These are phyloP conservation scores for Butastur rufipennis DNA, from an alignment of 2,113 vertebrate genomes.

Conservation along the genomic window DNA sequence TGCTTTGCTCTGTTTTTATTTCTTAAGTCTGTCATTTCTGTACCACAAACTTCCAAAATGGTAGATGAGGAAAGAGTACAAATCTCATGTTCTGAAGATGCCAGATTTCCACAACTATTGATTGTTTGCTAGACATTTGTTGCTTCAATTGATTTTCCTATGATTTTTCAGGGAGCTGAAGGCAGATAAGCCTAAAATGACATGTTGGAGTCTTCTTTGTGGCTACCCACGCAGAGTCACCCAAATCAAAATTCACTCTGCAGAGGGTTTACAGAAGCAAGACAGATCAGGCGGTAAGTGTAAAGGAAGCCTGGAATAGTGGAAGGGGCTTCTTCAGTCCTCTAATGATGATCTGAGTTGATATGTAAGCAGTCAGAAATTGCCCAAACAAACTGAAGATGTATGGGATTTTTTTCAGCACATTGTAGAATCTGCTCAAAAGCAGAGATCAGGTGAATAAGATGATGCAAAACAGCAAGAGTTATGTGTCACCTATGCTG, in stretches of 20 bases:
- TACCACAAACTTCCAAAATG: not conserved
- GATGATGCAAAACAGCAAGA: not conserved
- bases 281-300: conserved; percentile 79
- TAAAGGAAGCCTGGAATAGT: not conserved
- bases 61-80: not conserved
- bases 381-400: not conserved
- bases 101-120: not conserved
- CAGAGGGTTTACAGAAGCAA: conserved; percentile 81
- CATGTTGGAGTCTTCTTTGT: conserved; percentile 81
- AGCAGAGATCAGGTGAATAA: not conserved
- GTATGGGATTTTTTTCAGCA: not conserved
- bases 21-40: not conserved
- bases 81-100: not conserved
- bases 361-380: not conserved
- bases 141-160: not conserved
- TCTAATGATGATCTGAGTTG: not conserved
- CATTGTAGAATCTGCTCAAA: not conserved
- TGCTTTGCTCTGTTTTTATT: not conserved
- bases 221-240: conserved; percentile 86
- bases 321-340: not conserved
- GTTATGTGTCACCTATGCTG: not conserved
- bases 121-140: not conserved
- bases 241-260: conserved; percentile 82
- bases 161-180: conserved; percentile 81
- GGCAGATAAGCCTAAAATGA: conserved; percentile 79